These are phyloP conservation scores for Coccyzus lansbergi DNA, from an alignment of 2,797 vertebrate species.

Conservation along the genomic window DNA sequence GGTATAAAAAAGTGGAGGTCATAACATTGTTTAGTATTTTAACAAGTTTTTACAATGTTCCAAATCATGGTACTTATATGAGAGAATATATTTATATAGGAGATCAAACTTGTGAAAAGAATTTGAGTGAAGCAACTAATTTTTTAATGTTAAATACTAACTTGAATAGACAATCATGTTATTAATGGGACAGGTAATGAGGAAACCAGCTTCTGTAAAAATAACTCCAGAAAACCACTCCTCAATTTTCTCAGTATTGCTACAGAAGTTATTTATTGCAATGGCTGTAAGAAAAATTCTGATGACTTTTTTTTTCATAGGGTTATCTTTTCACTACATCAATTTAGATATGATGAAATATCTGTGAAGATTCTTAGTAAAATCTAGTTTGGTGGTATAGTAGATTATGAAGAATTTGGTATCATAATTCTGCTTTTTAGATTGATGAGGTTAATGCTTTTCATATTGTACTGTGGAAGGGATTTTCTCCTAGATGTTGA, in stretches of 20 bases:
- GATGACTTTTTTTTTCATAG: not conserved
- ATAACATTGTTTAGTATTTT: not conserved
- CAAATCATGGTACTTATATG: not conserved
- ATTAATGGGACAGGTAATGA: not conserved
- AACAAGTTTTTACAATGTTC: not conserved
- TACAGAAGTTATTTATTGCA: not conserved
- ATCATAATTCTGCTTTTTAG: not conserved
- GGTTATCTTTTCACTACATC: not conserved
- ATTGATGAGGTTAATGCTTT: constrained; percentile 16
- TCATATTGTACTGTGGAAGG: not conserved
- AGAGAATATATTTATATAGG: not conserved
- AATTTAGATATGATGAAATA: not conserved
- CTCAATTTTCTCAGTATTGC: not conserved
- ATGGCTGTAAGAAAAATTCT: not conserved
- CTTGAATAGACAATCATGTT: not conserved
- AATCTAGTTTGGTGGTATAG: not conserved
- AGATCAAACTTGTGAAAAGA: not conserved
- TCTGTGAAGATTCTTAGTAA: not conserved
- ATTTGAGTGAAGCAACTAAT: not conserved
- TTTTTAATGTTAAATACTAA: not conserved
- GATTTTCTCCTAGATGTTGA: constrained; percentile 13
- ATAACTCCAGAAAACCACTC: not conserved
- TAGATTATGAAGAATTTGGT: constrained; percentile 6
- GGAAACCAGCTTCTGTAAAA: not conserved
- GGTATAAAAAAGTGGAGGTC: not conserved